A percentile compares a stretch with the other conserved stretches of the same genome.
phyloP scores from a whole-genome alignment of 1,140 invertebrate species.

The Eumeta japonica region DNA sequence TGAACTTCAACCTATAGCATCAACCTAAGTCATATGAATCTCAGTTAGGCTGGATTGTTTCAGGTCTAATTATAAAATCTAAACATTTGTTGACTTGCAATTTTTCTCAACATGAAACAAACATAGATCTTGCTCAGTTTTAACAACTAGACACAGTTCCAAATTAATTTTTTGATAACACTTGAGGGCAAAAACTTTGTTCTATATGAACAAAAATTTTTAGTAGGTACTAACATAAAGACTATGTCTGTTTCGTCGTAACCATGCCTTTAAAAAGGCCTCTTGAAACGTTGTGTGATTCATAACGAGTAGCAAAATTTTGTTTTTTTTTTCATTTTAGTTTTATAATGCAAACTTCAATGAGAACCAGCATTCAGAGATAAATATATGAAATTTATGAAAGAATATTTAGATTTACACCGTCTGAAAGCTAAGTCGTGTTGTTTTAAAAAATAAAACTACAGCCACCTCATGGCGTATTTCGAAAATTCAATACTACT shows the following conservation, averaged over 20 bases:
- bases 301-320: conserved; percentile 6
- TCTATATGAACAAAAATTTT: conserved; percentile 7
- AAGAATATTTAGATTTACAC: conserved; percentile 10
- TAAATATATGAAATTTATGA: conserved; percentile 10
- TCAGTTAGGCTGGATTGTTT: conserved; percentile 12
- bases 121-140: conserved; percentile 6
- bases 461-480: too few species aligned
- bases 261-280: conserved; percentile 8
- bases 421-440: too few species aligned
- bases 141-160: conserved; percentile 9
- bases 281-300: conserved; percentile 6
- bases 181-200: conserved; percentile 6
- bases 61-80: conserved; percentile 1
- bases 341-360: conserved; percentile 8
- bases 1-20: conserved; percentile 5
- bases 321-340: too few species aligned
- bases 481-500: too few species aligned
- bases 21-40: conserved; percentile 6
- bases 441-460: background rate
- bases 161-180: background rate
- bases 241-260: conserved; percentile 6
- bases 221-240: conserved; percentile 4
- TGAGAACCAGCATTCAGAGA: conserved; percentile 3
- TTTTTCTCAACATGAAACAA: background rate
- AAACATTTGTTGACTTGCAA: background rate